Base-by-base conservation (phyloP, 53 echinoderm and acorn worm genomes). In the Astropecten irregularis region DNA sequence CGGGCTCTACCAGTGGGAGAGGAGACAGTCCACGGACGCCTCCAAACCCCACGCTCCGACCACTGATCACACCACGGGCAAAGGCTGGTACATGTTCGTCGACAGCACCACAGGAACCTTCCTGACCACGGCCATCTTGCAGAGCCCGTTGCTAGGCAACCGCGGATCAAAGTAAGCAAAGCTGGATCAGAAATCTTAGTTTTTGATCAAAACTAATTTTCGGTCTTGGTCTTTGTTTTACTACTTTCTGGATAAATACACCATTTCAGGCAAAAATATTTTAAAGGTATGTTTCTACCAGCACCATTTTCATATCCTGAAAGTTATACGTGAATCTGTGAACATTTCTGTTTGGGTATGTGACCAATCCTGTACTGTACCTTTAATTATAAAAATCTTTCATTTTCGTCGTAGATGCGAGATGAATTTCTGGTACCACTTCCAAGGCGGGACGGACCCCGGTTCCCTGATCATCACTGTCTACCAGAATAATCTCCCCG, bases 401-500 rank as follows among this genome's bases (percentile, higher is more conserved):
- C 47, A 46, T 46, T 46, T 46, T 46, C 47, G 8, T 11, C 49
- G 21, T 27, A 95, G 95, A 39, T 95, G 95, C 70, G 84, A 83
- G 49, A 84, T 95, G 91, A 85, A 76, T 25, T 95, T 93, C 87
- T 95, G 93, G 84, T 95, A 91, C 56, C 93, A 95, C 65, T 84
- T 95, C 81, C 86, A 82, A 11, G 91, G 91, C 9, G 91, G 90
- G 9, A 86, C 91, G 1, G 79, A 79, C 19, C 62, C 79, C 4
- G 93, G 93, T 0, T 56, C 81, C 4, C 62, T 95, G 40, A 49
- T 83, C 2, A 89, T 70, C 18, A 57, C 77, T 40, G 85, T 95
- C 11, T 92, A 92, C 74, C 82, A 87, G 33, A 82, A 90, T 88
- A 57, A 69, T 26, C 30, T 92, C 10, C 90, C 90, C 2, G 89